phyloP scores from a whole-genome alignment of 1,140 invertebrate species.

The Periplaneta americana region DNA sequence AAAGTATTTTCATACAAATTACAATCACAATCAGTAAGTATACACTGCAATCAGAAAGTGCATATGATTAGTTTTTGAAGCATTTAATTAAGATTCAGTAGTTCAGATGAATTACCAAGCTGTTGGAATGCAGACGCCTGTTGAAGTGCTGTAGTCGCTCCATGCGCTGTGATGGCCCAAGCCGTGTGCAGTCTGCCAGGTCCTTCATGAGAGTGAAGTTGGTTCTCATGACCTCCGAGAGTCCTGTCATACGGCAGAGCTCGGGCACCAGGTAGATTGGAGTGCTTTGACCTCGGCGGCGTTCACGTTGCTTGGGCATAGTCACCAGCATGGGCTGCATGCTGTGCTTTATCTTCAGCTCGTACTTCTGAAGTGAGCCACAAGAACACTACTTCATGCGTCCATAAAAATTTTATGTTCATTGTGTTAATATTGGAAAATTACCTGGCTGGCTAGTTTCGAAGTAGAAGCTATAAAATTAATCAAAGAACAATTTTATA shows the following conservation, averaged over 20 bases:
- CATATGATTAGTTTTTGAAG: neutral
- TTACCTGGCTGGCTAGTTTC: no score
- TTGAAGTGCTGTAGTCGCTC: conserved; percentile 49
- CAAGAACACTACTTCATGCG: no score
- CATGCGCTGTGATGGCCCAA: conserved; percentile 53
- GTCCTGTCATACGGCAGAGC: conserved; percentile 62
- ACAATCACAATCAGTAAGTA: no score
- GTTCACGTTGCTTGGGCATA: conserved; percentile 50
- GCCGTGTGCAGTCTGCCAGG: conserved; percentile 54
- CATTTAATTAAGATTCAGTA: neutral
- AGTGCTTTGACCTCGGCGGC: conserved; percentile 50
- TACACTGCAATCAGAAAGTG: no score
- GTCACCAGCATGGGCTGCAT: conserved; percentile 60
- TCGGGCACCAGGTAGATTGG: conserved; percentile 65
- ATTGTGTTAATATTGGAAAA: no score
- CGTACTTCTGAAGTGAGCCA: conserved; percentile 49
- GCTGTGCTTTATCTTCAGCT: conserved; percentile 46
- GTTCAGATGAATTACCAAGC: neutral
- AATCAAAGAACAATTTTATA: no score
- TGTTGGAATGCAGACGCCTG: neutral
- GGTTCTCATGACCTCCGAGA: conserved; percentile 30
- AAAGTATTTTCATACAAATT: no score
- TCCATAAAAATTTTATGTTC: no score
- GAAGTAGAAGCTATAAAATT: no score
- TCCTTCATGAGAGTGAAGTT: conserved; percentile 53